Percentiles rank a stretch among this genome's conserved stretches.
Conservation (phyloP, 2,888 invertebrate genomes). For the Aporophyla nigra region DNA sequence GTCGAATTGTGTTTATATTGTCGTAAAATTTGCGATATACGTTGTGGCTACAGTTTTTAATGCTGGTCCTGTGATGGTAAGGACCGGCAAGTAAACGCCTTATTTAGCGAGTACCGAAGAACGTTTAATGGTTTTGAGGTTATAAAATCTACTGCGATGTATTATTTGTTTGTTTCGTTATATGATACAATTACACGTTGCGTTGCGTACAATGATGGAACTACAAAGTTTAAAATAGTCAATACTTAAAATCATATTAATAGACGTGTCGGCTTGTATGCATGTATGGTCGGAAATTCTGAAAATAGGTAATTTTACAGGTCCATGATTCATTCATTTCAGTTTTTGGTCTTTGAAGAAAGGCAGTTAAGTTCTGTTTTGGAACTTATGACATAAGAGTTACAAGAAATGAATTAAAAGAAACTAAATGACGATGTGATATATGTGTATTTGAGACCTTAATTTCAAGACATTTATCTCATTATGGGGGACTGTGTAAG, state of each 20-base stretch:
- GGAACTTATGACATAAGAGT: too few relatives aligned
- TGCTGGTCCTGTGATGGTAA: constrained; percentile 26
- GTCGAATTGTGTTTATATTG: constrained; percentile 63
- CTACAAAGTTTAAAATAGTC: not conserved
- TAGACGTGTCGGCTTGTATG: too few relatives aligned
- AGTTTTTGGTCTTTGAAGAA: not conserved
- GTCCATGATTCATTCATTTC: not conserved
- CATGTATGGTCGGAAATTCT: not conserved
- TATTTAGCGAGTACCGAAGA: constrained; percentile 44
- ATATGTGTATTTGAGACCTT: too few relatives aligned
- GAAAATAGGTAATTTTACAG: not conserved
- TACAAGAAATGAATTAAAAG: too few relatives aligned
- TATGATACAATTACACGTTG: not conserved
- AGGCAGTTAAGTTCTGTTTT: too few relatives aligned
- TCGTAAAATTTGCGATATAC: constrained; percentile 63
- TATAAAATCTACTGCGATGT: constrained; percentile 40
- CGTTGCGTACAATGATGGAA: not conserved
- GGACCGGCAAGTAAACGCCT: constrained; percentile 39
- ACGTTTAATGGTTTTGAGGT: constrained; percentile 41
- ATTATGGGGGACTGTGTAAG: too few relatives aligned
- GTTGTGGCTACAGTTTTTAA: constrained; percentile 50
- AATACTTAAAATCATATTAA: not conserved
- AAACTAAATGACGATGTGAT: too few relatives aligned
- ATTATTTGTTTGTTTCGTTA: constrained; percentile 37
- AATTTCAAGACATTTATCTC: too few relatives aligned